A percentile compares a stretch with the other conserved stretches of the same genome.
Conservation (phyloP, 1,140 invertebrate species). For the Hydropsyche tenuis region DNA sequence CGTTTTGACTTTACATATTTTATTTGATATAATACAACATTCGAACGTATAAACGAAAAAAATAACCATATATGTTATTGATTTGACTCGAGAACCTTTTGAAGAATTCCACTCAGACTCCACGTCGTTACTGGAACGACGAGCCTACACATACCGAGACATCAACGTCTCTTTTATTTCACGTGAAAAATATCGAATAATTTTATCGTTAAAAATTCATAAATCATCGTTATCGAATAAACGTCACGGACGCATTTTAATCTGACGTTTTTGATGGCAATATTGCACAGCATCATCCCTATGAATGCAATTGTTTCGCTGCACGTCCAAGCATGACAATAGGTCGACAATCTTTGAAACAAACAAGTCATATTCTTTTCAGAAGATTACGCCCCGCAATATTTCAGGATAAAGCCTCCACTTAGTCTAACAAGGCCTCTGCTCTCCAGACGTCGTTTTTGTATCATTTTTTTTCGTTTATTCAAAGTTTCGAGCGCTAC, state of each 20-base stretch:
- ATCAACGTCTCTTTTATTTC: no score
- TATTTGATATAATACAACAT: not conserved
- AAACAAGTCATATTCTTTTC: conserved; percentile 19
- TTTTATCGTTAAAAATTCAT: not conserved
- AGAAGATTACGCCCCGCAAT: conserved; percentile 25
- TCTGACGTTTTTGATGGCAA: not conserved
- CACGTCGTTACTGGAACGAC: no score
- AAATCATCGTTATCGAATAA: conserved; percentile 24
- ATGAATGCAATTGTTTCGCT: conserved; percentile 12
- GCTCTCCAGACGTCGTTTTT: not conserved
- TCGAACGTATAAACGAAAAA: not conserved
- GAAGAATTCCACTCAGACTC: no score
- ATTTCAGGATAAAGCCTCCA: conserved; percentile 17
- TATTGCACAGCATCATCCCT: not conserved
- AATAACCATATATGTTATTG: no score
- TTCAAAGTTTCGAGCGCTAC: no score
- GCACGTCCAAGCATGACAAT: not conserved
- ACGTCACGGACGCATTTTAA: not conserved
- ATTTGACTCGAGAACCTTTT: no score
- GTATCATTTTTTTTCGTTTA: conserved; percentile 4
- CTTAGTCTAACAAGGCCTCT: conserved; percentile 17
- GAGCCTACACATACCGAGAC: no score
- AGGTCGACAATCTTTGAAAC: not conserved
- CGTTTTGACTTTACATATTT: not conserved
- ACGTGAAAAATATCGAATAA: no score